A percentile compares a stretch with the other conserved stretches of the same genome.
Conservation (phyloP, 2,888 invertebrate species). For the Oligia fasciuncula region DNA sequence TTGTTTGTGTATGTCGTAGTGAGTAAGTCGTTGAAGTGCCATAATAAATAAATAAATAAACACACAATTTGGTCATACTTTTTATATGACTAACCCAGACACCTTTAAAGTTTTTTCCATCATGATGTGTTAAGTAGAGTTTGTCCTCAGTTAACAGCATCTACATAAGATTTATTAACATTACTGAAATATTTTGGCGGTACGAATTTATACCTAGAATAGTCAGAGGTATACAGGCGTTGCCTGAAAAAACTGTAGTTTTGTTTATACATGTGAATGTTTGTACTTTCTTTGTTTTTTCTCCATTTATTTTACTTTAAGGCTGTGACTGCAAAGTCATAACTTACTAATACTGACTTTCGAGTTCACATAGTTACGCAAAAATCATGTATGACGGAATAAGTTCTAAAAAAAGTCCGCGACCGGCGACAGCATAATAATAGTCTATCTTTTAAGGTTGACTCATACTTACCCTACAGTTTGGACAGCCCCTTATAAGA, state of each 20-base stretch:
- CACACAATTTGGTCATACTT: background rate
- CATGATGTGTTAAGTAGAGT: background rate
- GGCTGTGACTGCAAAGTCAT: background rate
- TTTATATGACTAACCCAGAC: background rate
- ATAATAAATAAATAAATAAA: too few species aligned
- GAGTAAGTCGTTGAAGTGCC: too few species aligned
- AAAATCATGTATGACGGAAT: too few species aligned
- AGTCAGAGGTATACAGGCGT: too few species aligned
- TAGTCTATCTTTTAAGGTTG: too few species aligned
- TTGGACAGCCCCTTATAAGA: slow-evolving; percentile 28
- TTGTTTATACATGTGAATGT: background rate
- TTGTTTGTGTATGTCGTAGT: too few species aligned
- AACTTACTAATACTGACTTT: background rate
- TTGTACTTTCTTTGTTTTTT: background rate
- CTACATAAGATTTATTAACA: too few species aligned
- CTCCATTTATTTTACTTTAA: background rate
- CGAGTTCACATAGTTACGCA: too few species aligned
- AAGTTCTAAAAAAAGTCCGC: too few species aligned
- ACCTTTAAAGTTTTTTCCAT: background rate
- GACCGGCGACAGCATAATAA: too few species aligned
- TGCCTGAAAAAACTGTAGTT: background rate
- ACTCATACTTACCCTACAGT: background rate
- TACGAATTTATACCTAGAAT: background rate
- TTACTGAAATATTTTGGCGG: background rate
- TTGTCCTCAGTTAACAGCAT: background rate